Base-by-base conservation (phyloP, 2,888 invertebrate species). In the Caradrina clavipalpis region DNA sequence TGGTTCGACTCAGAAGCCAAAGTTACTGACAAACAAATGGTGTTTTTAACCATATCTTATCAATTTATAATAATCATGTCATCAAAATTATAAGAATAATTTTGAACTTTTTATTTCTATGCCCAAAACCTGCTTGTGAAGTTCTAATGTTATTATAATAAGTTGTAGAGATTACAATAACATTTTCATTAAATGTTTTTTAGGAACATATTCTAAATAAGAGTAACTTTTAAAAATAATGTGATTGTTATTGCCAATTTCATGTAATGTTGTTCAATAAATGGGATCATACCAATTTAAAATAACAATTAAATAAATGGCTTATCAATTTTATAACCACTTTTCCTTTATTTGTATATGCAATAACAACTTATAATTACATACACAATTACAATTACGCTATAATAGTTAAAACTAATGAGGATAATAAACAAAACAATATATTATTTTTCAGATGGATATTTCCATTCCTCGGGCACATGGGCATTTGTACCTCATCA, bases 391-490 rank as follows among this genome's bases (percentile, higher is more conserved):
- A 26, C 5, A 15, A 49, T 42, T 13, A 39, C 13, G 8, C 1
- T 31, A 5, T 54, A 35, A 26, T 22, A 17, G 21, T 53, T n/a
- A 15, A 53, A 10, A 69, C 65, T 47, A 77, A 69, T 62, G 50
- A 77, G 81, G 81, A 80, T 63, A 79, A 67, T 19, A 3, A 35
- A 35, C 35, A 35, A 3, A 35, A 35, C 35, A 35, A 35, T 35
- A 35, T 54, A 17, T 42, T 21, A 26, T 80, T 76, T 92, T 96
- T 45, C 90, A 98, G 98, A 88, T 99, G 99, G 98, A 93, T 99
- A 26, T 97, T 99, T 82, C 99, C 99, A n/a, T 97, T 99, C 79
- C 98, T 99, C 84, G 99, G 99, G 0, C 99, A 99, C 91, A 99
- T 99, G 99, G 99, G 99, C 7, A 99, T 99, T 81, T 98, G 98